These are phyloP conservation scores for Lordiphosa clarofinis DNA, from an alignment of 1,140 invertebrate species.

Conservation along the genomic window DNA sequence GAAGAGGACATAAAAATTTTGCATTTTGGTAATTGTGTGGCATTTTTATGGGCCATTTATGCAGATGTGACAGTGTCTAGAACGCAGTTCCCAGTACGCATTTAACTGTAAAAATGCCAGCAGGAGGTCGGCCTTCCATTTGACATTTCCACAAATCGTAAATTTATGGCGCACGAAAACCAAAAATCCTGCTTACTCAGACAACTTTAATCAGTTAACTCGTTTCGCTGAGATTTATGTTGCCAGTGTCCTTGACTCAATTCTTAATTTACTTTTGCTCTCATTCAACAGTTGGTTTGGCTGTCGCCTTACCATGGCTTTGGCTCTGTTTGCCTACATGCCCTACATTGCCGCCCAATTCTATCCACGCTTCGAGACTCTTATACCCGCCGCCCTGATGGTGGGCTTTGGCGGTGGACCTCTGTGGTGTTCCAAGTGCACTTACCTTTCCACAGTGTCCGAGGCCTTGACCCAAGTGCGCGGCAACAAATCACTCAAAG, in stretches of 20 bases:
- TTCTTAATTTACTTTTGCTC: neutral
- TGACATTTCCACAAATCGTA: slow-evolving; percentile 75
- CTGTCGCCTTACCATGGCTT: slow-evolving; percentile 92
- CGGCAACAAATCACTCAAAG: slow-evolving; percentile 79
- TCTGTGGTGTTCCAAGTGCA: slow-evolving; percentile 97
- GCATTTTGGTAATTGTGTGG: slow-evolving; percentile 67
- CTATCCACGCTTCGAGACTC: slow-evolving; percentile 89
- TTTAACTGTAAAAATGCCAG: slow-evolving; percentile 67
- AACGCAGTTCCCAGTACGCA: neutral
- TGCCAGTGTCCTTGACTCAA: too few relatives aligned
- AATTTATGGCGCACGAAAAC: slow-evolving; percentile 74
- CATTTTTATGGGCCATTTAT: slow-evolving; percentile 67
- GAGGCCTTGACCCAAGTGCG: slow-evolving; percentile 89
- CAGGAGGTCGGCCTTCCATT: slow-evolving; percentile 29
- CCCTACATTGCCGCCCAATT: slow-evolving; percentile 97
- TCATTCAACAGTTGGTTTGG: slow-evolving; percentile 84
- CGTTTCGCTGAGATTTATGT: slow-evolving; percentile 72
- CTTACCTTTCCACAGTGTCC: slow-evolving; percentile 94
- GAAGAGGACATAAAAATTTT: slow-evolving; percentile 47
- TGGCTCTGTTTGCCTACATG: slow-evolving; percentile 92
- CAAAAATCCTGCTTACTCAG: slow-evolving; percentile 35
- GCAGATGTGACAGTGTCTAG: slow-evolving; percentile 53
- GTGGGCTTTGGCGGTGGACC: slow-evolving; percentile 93
- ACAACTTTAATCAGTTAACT: slow-evolving; percentile 74
- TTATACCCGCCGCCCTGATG: slow-evolving; percentile 91